These are phyloP conservation scores for Acrobasis consociella DNA, from an alignment of 2,888 invertebrate species.

Conservation along the genomic window DNA sequence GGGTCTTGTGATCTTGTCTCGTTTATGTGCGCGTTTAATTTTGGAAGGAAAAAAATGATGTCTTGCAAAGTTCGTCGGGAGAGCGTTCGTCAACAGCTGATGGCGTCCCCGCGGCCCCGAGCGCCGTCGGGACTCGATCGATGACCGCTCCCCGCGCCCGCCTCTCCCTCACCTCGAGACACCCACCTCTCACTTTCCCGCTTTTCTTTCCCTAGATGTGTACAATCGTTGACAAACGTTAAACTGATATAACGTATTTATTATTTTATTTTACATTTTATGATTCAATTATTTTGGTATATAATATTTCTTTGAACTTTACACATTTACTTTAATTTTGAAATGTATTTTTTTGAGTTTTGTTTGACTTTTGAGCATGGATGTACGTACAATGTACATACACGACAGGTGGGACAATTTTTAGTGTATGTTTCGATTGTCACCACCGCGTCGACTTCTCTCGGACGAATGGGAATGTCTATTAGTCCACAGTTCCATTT, in stretches of 20 bases:
- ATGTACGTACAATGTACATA: too few species aligned
- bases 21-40: constrained; percentile 13
- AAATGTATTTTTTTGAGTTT: background rate
- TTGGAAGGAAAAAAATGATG: constrained; percentile 23
- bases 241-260: background rate
- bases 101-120: constrained; percentile 60
- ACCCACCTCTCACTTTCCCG: constrained; percentile 67
- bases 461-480: too few species aligned
- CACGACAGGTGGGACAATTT: too few species aligned
- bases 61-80: constrained; percentile 35
- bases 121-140: constrained; percentile 65
- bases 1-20: background rate
- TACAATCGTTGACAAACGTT: constrained; percentile 12
- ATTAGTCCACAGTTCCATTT: too few species aligned
- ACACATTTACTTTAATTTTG: background rate
- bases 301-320: background rate
- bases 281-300: background rate
- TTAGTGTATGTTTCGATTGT: too few species aligned
- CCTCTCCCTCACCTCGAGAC: constrained; percentile 60
- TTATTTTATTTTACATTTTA: too few species aligned
- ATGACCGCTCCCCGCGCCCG: constrained; percentile 69
- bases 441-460: too few species aligned
- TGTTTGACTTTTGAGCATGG: constrained; percentile 4
- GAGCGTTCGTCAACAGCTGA: constrained; percentile 68
- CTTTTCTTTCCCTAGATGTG: constrained; percentile 63